Base-by-base conservation (phyloP, 2,113 vertebrate species). In the Procavia capensis region DNA sequence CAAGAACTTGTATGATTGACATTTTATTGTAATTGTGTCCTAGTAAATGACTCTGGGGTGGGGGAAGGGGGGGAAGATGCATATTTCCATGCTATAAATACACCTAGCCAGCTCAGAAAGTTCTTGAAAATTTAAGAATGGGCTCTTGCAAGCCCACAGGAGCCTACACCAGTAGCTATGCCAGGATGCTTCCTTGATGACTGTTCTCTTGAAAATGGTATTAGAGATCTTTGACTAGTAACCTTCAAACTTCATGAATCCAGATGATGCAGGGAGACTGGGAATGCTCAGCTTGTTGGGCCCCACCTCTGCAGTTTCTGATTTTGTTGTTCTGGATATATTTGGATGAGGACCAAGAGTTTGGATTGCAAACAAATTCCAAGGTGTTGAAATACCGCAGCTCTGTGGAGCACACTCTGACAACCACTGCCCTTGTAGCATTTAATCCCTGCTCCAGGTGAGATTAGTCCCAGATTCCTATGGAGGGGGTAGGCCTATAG, bases 261-360 rank as follows among this genome's bases (percentile, higher is more conserved):
- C 24, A 1, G 3, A 9, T 25, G 54, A 41, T 9, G n/a, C 24
- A 25, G 6, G 27, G 7, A 3, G 1, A 29, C 31, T 39, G 43
- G 9, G 57, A 34, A 64, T 54, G 17, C 41, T 31, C 4, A 47
- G 11, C 17, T 66, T 54, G 1, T 25, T 11, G 14, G 34, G 34
- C 7, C 10, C 22, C 0, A 13, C 3, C 0, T 41, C 61, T 3
- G 79, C 41, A 64, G 29, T 24, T 83, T 50, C 78, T 2, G 6
- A 72, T 34, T 63, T 29, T 45, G 36, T 63, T 72, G 19, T 7
- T 72, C 63, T 59, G 13, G 68, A 70, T 70, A 20, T 16, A 54
- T 11, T 54, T 54, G n/a, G 36, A 5, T 61, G 13, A 7, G 22
- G 54, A 25, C 72, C 10, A 16, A 78, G 25, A 19, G 45, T 31